Evolutionary conservation across 2,888 invertebrate genomes (phyloP), one percentile per base, ranked within the genome.

Genomic region (Hymenopus coronatus): DNA sequence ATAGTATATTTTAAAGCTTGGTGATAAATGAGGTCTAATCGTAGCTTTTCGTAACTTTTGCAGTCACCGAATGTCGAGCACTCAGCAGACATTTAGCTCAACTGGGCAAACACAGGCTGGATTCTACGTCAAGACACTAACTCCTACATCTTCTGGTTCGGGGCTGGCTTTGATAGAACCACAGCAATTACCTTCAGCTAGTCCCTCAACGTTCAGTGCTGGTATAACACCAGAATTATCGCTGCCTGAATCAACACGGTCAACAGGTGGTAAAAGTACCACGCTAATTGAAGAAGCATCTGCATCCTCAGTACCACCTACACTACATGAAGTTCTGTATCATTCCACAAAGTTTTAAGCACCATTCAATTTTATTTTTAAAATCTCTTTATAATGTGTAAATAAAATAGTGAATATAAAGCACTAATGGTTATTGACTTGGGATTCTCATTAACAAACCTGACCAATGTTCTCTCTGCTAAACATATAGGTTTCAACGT

Each of bases 301-400:
- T 70, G 54, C 25, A 70, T 20, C 54, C 54, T 25, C 54, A 15
- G 28, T 20, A 28, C 28, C 14, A 8, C 14, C 86, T 0, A 20
- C n/a, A 70, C 28, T 20, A 81, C 86, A 86, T 81, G 70, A 86
- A 27, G 86, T 81, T 20, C 86, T 86, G 25, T 86, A 86, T 30
- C 86, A 86, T 86, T 86, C 86, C 54, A 86, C 86, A 25, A 86
- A 86, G 28, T 86, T 86, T 30, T 86, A 30, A 70, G 25, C 6
- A 1, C 4, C 8, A 14, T 20, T 20, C 54, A 70, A 70, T 70
- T 20, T 70, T 25, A 20, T 25, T 70, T 70, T 70, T 70, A 70
- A 70, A 40, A 40, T 12, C 40, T 40, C 40, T 40, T 40, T 9
- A 70, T 70, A 70, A 14, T 70, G 3, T 70, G 54, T 70, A 70